Evolutionary conservation across 2,797 vertebrate species (phyloP), one percentile per base, ranked within the genome.

Genomic region (Hypotaenidia okinawae): DNA sequence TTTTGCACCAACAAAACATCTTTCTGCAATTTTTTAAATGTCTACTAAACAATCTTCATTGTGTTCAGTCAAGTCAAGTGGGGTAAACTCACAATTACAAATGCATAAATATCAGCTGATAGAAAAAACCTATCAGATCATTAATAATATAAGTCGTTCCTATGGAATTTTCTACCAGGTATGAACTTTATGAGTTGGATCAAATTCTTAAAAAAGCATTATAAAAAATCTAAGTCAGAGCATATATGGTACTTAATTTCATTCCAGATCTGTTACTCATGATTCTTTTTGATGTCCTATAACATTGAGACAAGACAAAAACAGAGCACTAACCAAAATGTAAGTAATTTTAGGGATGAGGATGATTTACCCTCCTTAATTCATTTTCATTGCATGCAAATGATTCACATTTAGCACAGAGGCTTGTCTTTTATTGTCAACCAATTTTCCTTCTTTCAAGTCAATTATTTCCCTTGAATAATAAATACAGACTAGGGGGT

Each of bases 391-490:
- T 90, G 79, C 87, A 90, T 93, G 54, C 87, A 97, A 97, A 95
- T 96, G 81, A 96, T 88, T 92, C 93, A 88, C 89, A 96, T 94
- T 96, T 94, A 94, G 62, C 90, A 81, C 37, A 96, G 47, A 39
- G 45, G 54, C 93, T 97, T 97, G 88, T 95, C 94, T 89, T 93
- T 96, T 97, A 92, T 87, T 97, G 97, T 97, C 95, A 97, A 96
- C 54, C 76, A 96, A 94, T 96, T 96, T 96, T 97, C 91, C 91
- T 86, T 84, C 19, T 89, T 93, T 39, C 5, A 3, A 96, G 96
- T 97, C 80, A 96, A 93, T 97, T 95, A 97, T 97, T 98, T 96
- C 67, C 68, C 61, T 94, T 97, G 97, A 97, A 97, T 97, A 97
- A 97, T 97, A 97, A 97, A 97, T 96, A 94, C 84, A 90, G 90